phyloP scores from a whole-genome alignment of 2,888 invertebrate species.

The Calameuta filiformis region DNA sequence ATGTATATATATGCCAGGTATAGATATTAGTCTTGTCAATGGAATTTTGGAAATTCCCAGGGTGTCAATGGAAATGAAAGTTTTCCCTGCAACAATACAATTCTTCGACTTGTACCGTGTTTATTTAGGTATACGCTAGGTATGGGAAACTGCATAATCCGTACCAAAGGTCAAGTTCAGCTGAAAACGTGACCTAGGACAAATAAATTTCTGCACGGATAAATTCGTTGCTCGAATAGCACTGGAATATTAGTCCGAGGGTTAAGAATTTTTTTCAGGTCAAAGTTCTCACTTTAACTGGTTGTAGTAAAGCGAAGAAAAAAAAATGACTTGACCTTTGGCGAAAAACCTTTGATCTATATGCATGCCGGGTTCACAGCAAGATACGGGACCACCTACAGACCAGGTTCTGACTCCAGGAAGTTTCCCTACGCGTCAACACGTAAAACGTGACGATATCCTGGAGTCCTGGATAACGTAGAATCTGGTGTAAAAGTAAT shows the following conservation, averaged over 20 bases:
- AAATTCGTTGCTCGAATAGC: not conserved
- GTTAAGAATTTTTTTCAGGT: not conserved
- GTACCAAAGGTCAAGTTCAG: not conserved
- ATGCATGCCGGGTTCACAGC: not conserved
- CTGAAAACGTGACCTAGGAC: slow-evolving; percentile 1
- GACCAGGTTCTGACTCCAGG: slow-evolving; percentile 22
- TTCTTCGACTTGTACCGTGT: not conserved
- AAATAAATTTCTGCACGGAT: not conserved
- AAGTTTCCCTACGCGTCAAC: slow-evolving; percentile 30
- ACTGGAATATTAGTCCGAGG: not conserved
- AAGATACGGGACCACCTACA: slow-evolving; percentile 14
- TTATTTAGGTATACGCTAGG: not conserved
- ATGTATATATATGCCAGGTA: not conserved
- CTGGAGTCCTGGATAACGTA: slow-evolving; percentile 23
- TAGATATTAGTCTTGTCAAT: not conserved
- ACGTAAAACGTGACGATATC: slow-evolving; percentile 45
- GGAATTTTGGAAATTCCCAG: not conserved
- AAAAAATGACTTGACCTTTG: not conserved
- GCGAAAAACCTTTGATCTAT: not conserved
- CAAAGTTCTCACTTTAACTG: not conserved
- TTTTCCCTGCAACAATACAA: not conserved
- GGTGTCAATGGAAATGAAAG: not conserved
- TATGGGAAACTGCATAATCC: not conserved
- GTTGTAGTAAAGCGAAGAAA: not conserved
- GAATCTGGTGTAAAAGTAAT: slow-evolving; percentile 22